Evolutionary conservation across 2,113 vertebrate species (phyloP).

Genomic region (Monopterus albus): DNA sequence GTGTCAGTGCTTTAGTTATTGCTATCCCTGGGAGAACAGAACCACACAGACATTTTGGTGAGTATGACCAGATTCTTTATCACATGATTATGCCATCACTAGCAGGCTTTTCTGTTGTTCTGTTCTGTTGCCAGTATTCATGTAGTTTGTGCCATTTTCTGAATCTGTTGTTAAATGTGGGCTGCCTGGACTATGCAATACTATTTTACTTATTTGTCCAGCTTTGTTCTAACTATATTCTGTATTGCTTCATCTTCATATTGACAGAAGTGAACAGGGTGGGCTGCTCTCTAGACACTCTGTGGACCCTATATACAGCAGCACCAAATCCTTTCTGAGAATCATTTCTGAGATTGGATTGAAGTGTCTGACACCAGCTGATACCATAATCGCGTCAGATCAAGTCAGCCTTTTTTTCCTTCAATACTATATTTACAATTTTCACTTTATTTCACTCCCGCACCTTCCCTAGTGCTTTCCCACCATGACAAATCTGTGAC

Average conservation of each 20-base stretch:
- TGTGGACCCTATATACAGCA: too few relatives aligned
- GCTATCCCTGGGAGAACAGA: background rate
- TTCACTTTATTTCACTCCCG: background rate
- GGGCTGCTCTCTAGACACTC: background rate
- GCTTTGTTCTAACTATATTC: background rate
- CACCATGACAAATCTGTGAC: background rate
- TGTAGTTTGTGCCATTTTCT: background rate
- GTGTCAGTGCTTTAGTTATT: conserved; percentile 1
- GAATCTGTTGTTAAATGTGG: too few relatives aligned
- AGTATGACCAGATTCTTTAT: background rate
- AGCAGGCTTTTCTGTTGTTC: background rate
- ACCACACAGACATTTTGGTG: background rate
- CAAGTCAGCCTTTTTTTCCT: background rate
- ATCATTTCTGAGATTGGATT: background rate
- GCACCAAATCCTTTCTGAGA: background rate
- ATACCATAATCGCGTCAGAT: background rate
- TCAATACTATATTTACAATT: background rate
- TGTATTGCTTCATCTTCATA: background rate
- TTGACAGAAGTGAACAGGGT: background rate
- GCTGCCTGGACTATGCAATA: too few relatives aligned
- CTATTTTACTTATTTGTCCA: background rate
- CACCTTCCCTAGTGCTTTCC: background rate
- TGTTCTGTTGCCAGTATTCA: too few relatives aligned
- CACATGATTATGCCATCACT: background rate
- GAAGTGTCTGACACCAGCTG: background rate